Evolutionary conservation across 2,888 invertebrate genomes (phyloP).

Genomic region (Sinelater perroti): DNA sequence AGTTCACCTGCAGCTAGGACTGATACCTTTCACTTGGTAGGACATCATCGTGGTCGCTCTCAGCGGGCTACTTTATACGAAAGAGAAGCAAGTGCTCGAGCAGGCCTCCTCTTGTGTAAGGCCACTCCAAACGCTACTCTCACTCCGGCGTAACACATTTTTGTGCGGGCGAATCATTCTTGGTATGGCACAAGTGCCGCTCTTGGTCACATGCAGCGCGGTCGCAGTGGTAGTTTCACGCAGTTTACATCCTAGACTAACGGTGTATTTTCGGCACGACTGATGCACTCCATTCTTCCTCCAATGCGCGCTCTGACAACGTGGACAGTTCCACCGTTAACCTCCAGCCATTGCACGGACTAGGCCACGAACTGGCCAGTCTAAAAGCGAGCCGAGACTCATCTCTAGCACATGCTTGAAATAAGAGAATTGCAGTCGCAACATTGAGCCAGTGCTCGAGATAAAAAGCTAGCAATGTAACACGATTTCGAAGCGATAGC

Average conservation of each 20-base stretch:
- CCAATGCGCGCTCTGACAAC: not conserved
- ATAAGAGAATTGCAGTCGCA: not conserved
- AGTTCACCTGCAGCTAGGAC: no score
- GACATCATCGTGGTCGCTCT: no score
- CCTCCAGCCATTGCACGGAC: no score
- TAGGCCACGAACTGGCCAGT: not conserved
- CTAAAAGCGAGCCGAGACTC: not conserved
- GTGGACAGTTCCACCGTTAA: no score
- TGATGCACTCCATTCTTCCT: constrained; percentile 18
- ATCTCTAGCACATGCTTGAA: not conserved
- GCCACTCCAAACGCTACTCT: constrained; percentile 12
- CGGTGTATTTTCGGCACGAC: constrained; percentile 21
- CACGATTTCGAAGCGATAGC: constrained; percentile 14
- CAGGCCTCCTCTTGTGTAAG: constrained; percentile 16
- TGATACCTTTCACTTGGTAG: no score
- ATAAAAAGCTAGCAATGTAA: constrained; percentile 10
- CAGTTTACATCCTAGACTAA: constrained; percentile 13
- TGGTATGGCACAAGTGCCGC: constrained; percentile 12
- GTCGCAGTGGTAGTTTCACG: constrained; percentile 1
- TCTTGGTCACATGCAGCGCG: constrained; percentile 8
- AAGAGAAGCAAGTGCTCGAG: constrained; percentile 8
- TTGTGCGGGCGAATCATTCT: constrained; percentile 13
- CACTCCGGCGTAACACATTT: constrained; percentile 14
- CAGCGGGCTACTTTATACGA: constrained; percentile 5
- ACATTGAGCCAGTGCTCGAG: not conserved